These are phyloP conservation scores for Acrocephalus arundinaceus DNA, from an alignment of 2,113 vertebrate genomes.

Conservation along the genomic window DNA sequence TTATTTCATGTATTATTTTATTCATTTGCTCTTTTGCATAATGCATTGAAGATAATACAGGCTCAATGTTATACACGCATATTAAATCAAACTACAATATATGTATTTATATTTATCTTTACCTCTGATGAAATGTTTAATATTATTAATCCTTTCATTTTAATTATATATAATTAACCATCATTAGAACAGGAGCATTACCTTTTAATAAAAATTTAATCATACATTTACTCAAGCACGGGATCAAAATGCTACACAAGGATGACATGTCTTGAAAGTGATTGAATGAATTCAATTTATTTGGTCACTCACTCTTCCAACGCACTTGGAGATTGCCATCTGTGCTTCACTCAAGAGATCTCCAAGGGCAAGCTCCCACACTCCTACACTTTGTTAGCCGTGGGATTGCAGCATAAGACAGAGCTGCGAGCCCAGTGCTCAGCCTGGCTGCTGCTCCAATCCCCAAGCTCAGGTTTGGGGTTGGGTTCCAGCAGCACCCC, in stretches of 20 bases:
- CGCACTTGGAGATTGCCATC: constrained; percentile 10
- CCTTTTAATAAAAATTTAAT: constrained; percentile 70
- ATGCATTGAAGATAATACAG: background rate
- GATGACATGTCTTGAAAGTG: constrained; percentile 27
- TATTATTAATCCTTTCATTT: constrained; percentile 59
- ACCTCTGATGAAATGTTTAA: constrained; percentile 64
- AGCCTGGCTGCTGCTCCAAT: background rate
- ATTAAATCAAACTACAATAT: constrained; percentile 21
- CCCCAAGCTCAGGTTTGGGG: background rate
- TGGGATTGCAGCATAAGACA: background rate
- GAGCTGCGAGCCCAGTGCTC: background rate
- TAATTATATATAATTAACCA: constrained; percentile 61
- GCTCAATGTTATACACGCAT: background rate
- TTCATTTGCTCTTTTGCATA: background rate
- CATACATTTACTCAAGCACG: constrained; percentile 17
- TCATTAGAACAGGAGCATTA: constrained; percentile 59
- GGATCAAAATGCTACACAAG: constrained; percentile 29
- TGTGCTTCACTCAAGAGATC: constrained; percentile 18
- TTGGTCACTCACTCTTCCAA: constrained; percentile 29
- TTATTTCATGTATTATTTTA: background rate
- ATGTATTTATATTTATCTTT: constrained; percentile 62
- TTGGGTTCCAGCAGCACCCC: background rate
- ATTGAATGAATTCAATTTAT: constrained; percentile 24
- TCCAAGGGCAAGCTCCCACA: background rate
- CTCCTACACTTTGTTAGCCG: background rate